Conservation (phyloP, 2,113 vertebrate genomes). For the Heterochromis multidens region DNA sequence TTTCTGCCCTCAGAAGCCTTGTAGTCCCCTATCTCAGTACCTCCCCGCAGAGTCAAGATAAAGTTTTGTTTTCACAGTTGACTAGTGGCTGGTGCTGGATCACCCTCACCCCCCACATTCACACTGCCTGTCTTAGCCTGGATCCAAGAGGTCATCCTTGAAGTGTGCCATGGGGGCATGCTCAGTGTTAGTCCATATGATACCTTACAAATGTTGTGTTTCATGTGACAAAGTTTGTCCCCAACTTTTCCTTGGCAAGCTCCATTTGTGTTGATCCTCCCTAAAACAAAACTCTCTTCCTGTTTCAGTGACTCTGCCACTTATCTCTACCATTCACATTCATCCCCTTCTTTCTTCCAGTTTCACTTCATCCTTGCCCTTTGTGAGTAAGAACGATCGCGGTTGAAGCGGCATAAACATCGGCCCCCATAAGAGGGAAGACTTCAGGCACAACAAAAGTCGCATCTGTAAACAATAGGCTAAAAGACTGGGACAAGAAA, state of each 20-base stretch:
- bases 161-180: conserved; percentile 47
- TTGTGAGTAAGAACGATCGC: conserved; percentile 48
- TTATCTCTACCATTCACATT: conserved; percentile 25
- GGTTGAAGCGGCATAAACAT: conserved; percentile 54
- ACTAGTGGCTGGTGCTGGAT: conserved; percentile 46
- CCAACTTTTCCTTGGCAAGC: not conserved
- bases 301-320: not conserved
- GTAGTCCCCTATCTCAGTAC: conserved; percentile 12
- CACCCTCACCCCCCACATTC: not conserved
- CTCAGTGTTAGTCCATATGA: not conserved
- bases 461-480: conserved; percentile 57
- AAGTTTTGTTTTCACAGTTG: conserved; percentile 68
- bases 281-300: not conserved
- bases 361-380: conserved; percentile 33
- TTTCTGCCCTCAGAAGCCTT: conserved; percentile 6
- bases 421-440: conserved; percentile 36
- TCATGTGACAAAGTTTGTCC: not conserved
- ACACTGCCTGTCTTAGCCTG: conserved; percentile 8
- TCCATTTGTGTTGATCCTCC: not conserved
- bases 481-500: conserved; percentile 52
- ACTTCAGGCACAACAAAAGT: conserved; percentile 56
- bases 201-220: not conserved
- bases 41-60: conserved; percentile 51
- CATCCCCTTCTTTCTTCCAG: conserved; percentile 18
- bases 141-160: conserved; percentile 53